Evolutionary conservation across 2,797 vertebrate genomes (phyloP).

Genomic region (Crotalus adamanteus): DNA sequence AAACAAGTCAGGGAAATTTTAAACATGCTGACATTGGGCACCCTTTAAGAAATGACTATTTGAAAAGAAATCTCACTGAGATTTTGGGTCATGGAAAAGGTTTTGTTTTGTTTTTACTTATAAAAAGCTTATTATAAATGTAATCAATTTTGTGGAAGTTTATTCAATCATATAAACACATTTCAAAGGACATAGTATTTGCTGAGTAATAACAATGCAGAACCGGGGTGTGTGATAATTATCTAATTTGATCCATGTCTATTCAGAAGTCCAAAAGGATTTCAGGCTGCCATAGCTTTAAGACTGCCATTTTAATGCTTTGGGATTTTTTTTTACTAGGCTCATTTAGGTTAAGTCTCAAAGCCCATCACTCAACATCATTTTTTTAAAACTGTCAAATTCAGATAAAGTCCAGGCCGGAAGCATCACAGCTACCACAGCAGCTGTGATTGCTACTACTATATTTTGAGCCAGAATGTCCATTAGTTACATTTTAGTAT

Average conservation of each 20-base stretch:
- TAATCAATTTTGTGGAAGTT: slow-evolving; percentile 58
- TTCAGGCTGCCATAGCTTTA: not conserved
- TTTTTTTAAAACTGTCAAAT: slow-evolving; percentile 58
- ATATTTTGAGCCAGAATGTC: slow-evolving; percentile 58
- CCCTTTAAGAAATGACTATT: not conserved
- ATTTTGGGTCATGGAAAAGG: not conserved
- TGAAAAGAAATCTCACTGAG: not conserved
- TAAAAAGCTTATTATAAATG: slow-evolving; percentile 60
- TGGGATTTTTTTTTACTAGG: slow-evolving; percentile 49
- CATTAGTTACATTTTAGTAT: slow-evolving; percentile 62
- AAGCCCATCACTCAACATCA: slow-evolving; percentile 45
- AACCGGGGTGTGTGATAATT: slow-evolving; percentile 42
- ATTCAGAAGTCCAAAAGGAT: not conserved
- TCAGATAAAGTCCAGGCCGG: slow-evolving; percentile 57
- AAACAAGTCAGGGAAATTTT: not conserved
- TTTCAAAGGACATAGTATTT: slow-evolving; percentile 57
- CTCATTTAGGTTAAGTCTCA: slow-evolving; percentile 49
- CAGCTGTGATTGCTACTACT: slow-evolving; percentile 58
- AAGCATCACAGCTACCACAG: slow-evolving; percentile 52
- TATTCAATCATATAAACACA: slow-evolving; percentile 66
- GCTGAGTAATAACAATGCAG: slow-evolving; percentile 54
- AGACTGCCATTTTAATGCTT: slow-evolving; percentile 57
- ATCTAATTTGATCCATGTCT: not conserved
- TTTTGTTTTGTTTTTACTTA: slow-evolving; percentile 36
- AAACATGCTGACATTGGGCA: not conserved